A percentile compares a stretch with the other conserved stretches of the same genome.
These are phyloP conservation scores for Zaprionus vittiger DNA, from an alignment of 1,140 invertebrate genomes.

Conservation along the genomic window DNA sequence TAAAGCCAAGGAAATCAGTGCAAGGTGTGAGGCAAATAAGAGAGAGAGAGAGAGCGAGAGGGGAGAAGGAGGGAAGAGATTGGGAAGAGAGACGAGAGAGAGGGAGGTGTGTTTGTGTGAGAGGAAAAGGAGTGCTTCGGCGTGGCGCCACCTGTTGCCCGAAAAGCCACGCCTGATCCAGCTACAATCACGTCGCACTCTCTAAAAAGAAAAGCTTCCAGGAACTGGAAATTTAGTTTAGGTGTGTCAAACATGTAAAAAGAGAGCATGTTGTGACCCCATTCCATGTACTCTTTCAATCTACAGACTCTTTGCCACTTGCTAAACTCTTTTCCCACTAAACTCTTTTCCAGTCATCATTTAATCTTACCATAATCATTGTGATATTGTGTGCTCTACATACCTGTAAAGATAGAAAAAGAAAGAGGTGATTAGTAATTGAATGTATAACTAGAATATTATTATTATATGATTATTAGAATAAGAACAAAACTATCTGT, in stretches of 20 bases:
- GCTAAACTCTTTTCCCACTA: neutral
- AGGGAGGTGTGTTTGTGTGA: neutral
- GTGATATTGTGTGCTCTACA: neutral
- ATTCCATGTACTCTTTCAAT: neutral
- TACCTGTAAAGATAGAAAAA: slow-evolving; percentile 35
- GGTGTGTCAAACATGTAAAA: slow-evolving; percentile 24
- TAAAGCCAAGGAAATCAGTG: slow-evolving; percentile 56
- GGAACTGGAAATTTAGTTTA: slow-evolving; percentile 5
- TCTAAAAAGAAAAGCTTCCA: slow-evolving; percentile 18
- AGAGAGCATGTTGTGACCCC: neutral
- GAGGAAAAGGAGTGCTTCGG: neutral
- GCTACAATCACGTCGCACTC: slow-evolving; percentile 3
- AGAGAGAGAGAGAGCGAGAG: neutral
- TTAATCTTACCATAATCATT: neutral
- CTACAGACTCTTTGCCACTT: neutral
- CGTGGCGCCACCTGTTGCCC: slow-evolving; percentile 44
- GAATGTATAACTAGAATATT: neutral
- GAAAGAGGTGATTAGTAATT: neutral
- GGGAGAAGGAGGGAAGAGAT: neutral
- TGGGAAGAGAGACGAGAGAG: too few species aligned
- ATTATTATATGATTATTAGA: too few species aligned
- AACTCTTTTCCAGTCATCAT: neutral
- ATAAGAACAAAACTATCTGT: too few species aligned
- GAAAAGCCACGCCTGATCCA: slow-evolving; percentile 19
- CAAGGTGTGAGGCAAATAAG: slow-evolving; percentile 30